Evolutionary conservation across 2,797 vertebrate species (phyloP).

Genomic region (Sciaenops ocellatus): DNA sequence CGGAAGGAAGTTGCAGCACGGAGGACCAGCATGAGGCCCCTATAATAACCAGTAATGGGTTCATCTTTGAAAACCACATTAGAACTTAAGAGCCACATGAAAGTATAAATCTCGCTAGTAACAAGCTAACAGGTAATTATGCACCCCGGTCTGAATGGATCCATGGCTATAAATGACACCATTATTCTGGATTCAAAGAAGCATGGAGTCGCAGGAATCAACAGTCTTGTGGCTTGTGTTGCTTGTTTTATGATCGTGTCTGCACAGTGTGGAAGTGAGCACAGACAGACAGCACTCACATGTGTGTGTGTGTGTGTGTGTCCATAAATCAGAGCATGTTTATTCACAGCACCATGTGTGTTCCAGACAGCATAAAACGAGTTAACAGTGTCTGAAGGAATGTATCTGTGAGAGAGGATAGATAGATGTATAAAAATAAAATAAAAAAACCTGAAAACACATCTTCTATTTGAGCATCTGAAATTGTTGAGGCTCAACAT

Average conservation of each 20-base stretch:
- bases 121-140: slow-evolving; percentile 71
- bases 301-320: slow-evolving; percentile 27
- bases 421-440: slow-evolving; percentile 23
- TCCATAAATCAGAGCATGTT: slow-evolving; percentile 75
- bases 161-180: slow-evolving; percentile 59
- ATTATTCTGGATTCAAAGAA: slow-evolving; percentile 69
- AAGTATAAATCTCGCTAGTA: slow-evolving; percentile 58
- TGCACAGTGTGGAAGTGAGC: slow-evolving; percentile 56
- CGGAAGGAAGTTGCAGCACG: slow-evolving; percentile 64
- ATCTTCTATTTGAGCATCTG: background rate
- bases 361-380: slow-evolving; percentile 74
- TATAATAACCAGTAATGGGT: slow-evolving; percentile 69
- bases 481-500: slow-evolving; percentile 9
- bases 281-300: slow-evolving; percentile 35
- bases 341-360: slow-evolving; percentile 76
- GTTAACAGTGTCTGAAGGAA: slow-evolving; percentile 68
- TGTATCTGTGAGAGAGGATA: slow-evolving; percentile 51
- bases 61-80: slow-evolving; percentile 72
- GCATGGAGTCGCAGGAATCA: slow-evolving; percentile 44
- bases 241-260: slow-evolving; percentile 71
- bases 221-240: slow-evolving; percentile 45
- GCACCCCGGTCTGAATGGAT: slow-evolving; percentile 49
- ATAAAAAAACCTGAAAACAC: slow-evolving; percentile 1
- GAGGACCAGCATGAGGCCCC: slow-evolving; percentile 44
- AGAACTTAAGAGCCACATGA: slow-evolving; percentile 78